Percentiles rank a stretch among this genome's conserved stretches.
These are phyloP conservation scores for Aspidoscelis tigris DNA, from an alignment of 2,113 vertebrate genomes.

Conservation along the genomic window DNA sequence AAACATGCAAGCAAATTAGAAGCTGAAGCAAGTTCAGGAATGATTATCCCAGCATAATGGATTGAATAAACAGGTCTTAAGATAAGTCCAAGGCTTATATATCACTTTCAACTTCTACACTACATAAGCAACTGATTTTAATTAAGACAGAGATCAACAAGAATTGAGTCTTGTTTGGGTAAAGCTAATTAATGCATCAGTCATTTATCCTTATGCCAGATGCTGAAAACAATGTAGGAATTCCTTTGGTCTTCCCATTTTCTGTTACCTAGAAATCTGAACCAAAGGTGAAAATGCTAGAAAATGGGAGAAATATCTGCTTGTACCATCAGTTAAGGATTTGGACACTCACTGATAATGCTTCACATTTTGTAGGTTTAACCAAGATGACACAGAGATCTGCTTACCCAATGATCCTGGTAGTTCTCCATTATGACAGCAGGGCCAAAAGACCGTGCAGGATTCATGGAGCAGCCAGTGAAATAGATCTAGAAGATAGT, in stretches of 20 bases:
- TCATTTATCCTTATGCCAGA: conserved; percentile 1
- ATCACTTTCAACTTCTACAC: conserved; percentile 11
- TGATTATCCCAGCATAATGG: conserved; percentile 31
- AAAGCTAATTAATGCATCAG: conserved; percentile 11
- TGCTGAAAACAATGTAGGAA: not conserved
- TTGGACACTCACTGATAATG: not conserved
- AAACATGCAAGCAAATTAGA: conserved; percentile 21
- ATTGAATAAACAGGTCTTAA: conserved; percentile 21
- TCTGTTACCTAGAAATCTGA: not conserved
- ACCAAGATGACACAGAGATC: not conserved
- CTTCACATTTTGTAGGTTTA: not conserved
- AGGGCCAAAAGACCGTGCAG: conserved; percentile 67
- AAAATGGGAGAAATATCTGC: not conserved
- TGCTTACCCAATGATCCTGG: conserved; percentile 31
- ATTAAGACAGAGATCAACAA: conserved; percentile 23
- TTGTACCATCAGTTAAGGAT: not conserved
- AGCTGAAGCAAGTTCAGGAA: conserved; percentile 15
- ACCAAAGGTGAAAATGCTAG: too few species aligned
- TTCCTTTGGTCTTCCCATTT: not conserved
- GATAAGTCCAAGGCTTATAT: conserved; percentile 19
- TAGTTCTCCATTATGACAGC: conserved; percentile 60
- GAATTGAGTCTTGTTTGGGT: conserved; percentile 20
- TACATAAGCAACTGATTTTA: conserved; percentile 34
- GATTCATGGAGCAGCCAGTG: conserved; percentile 72
- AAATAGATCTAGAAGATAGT: conserved; percentile 59